Percentiles rank a stretch among this genome's conserved stretches.
Conservation (phyloP, 2,113 vertebrate genomes). For the Arizona elegans region DNA sequence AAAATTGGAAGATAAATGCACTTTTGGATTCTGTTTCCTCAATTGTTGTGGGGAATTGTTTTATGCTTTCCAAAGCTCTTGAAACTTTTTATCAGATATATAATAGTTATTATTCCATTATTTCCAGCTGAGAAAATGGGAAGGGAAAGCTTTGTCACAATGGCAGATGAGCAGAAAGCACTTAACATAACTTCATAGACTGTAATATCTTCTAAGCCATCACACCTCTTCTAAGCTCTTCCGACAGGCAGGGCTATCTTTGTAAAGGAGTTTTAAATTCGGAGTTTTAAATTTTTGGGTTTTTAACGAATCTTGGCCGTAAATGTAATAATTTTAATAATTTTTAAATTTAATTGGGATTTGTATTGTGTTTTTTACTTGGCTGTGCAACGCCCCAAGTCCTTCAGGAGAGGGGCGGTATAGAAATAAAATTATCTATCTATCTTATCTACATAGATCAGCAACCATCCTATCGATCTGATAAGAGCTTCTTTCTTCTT, state of each 20-base stretch:
- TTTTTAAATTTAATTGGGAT: no score
- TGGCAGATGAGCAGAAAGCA: constrained; percentile 34
- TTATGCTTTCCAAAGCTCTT: neutral
- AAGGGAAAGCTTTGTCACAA: constrained; percentile 18
- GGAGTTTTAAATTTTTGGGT: no score
- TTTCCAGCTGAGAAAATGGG: constrained; percentile 2
- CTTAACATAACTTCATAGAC: constrained; percentile 20
- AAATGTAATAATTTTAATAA: no score
- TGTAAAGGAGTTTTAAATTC: no score
- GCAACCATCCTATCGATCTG: neutral
- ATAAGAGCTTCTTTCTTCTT: neutral
- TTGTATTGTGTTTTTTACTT: no score
- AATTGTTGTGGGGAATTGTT: constrained; percentile 11
- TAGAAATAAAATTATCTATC: no score
- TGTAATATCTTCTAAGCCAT: neutral
- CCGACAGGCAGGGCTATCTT: no score
- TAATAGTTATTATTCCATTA: constrained; percentile 45
- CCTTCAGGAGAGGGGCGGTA: no score
- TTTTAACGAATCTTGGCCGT: no score
- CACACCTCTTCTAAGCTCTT: no score
- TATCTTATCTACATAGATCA: neutral
- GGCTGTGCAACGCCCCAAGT: no score
- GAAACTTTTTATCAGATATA: constrained; percentile 5
- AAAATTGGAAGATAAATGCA: neutral
- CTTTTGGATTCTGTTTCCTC: neutral